phyloP scores from a whole-genome alignment of 2,888 invertebrate genomes.

The Andrena bicolor region DNA sequence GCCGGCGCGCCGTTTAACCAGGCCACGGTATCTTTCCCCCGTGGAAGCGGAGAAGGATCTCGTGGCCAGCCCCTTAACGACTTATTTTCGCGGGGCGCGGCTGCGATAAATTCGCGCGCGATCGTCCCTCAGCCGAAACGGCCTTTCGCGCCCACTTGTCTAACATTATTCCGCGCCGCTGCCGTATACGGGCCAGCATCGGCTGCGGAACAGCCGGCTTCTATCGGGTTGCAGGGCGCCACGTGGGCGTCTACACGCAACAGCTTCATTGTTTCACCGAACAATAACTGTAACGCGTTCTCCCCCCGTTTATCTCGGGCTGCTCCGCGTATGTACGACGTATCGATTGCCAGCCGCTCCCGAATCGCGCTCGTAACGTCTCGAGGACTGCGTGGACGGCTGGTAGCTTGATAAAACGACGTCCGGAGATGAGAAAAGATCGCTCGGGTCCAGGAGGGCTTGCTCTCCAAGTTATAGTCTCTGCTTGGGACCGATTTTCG shows the following conservation, averaged over 20 bases:
- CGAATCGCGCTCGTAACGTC: conserved; percentile 20
- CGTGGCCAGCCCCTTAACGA: conserved; percentile 32
- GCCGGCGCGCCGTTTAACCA: conserved; percentile 47
- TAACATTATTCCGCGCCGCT: conserved; percentile 59
- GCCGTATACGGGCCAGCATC: conserved; percentile 61
- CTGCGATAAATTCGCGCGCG: conserved; percentile 55
- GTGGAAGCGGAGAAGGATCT: conserved; percentile 23
- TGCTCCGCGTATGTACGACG: conserved; percentile 13
- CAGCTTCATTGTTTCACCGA: conserved; percentile 69
- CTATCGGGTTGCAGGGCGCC: conserved; percentile 58
- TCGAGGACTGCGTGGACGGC: background rate
- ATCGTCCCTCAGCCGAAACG: conserved; percentile 75
- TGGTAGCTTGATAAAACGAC: background rate
- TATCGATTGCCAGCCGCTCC: conserved; percentile 35
- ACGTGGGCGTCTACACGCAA: conserved; percentile 66
- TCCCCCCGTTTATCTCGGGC: conserved; percentile 50
- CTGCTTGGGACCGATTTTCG: too few species aligned
- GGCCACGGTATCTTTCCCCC: conserved; percentile 15
- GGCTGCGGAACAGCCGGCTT: conserved; percentile 65
- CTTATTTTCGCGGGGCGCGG: conserved; percentile 54
- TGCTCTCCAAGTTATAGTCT: too few species aligned
- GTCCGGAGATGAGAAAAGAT: too few species aligned
- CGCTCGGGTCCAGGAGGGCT: too few species aligned
- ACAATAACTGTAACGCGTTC: conserved; percentile 69
- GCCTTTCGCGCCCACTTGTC: conserved; percentile 71